Evolutionary conservation across 2,113 vertebrate species (phyloP), one percentile per base, ranked within the genome.

Genomic region (Corythornis cristatus): DNA sequence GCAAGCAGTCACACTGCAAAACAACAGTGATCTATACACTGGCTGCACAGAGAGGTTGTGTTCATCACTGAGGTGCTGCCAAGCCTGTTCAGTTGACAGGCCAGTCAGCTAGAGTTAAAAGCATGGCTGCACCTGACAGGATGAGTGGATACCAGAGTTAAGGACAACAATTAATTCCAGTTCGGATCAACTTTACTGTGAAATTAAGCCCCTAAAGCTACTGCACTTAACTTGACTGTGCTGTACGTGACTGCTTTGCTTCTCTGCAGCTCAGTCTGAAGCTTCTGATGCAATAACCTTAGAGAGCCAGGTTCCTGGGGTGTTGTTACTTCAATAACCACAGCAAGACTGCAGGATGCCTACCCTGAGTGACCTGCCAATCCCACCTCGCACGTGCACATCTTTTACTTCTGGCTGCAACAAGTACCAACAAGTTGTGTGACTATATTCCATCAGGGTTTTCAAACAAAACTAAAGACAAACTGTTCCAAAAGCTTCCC

Each of bases 381-480:
- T 22, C 46, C 54, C 60, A 26, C 40, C 71, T 35, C 40, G 37
- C 43, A 66, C 23, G 8, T 3, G 8, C n/a, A 66, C 22, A n/a
- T 4, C 14, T 82, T 75, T 42, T 35, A 65, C 40, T 66, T 65
- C 29, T 54, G 37, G 4, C 31, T 58, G 43, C 26, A 70, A 57
- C 1, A 8, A 82, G 21, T 15, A 66, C 42, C 62, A 83, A 58
- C 33, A 77, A 56, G 42, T 50, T 26, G 31, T 2, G 4, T 10
- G 22, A 65, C n/a, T 42, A 15, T 31, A 73, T 37, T 46, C 26
- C 12, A 53, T 3, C 40, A 21, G 5, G 16, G 15, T n/a, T 92
- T 92, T 80, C 71, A 85, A 89, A 85, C 26, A 91, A 94, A 68
- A 51, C 22, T 80, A 56, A 82, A 35, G 22, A 67, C 48, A 93